Base-by-base conservation (phyloP, 2,888 invertebrate species). In the Syrista parreyssii region DNA sequence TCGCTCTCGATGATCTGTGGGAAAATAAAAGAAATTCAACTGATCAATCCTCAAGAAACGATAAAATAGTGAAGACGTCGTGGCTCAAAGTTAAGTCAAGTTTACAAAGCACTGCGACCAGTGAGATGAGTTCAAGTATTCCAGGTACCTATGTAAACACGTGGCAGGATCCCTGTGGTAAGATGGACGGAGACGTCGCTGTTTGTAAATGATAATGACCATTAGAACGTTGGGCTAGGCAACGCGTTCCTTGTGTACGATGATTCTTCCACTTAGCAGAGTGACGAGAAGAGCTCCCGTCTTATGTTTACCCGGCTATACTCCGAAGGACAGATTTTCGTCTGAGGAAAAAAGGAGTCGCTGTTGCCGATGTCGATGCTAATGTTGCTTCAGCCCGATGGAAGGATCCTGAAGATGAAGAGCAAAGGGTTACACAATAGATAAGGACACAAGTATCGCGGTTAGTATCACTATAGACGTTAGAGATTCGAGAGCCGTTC, bases 251-350 rank as follows among this genome's bases (percentile, higher is more conserved):
- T 31, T 75, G 30, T 80, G 78, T 79, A 74, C 31, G 35, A 69
- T 55, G 75, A 88, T 88, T 88, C 87, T 88, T 86, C 83, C 87
- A 88, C 87, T 89, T 89, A 89, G 84, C 88, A 79, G 82, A 79
- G 82, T 81, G 79, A 83, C 83, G 86, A 83, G 83, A 86, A 87
- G 87, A 88, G 89, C 89, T 89, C 85, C 89, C 83, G 89, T 89
- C 87, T 88, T 86, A 80, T 87, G 83, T 86, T 88, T 88, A 79
- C 79, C 78, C 34, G 15, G 36, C 79, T 79, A 72, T 33, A 35
- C 40, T 55, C 75, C 75, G 75, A 75, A 74, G 75, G 77, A 77
- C 77, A 75, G 68, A 75, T 78, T 75, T 75, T 34, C 72, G 36
- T 69, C 33, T 55, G 30, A 32, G 69, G 32, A 32, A 30, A 30